Conservation (phyloP, 2,797 vertebrate genomes). For the Artibeus lituratus region DNA sequence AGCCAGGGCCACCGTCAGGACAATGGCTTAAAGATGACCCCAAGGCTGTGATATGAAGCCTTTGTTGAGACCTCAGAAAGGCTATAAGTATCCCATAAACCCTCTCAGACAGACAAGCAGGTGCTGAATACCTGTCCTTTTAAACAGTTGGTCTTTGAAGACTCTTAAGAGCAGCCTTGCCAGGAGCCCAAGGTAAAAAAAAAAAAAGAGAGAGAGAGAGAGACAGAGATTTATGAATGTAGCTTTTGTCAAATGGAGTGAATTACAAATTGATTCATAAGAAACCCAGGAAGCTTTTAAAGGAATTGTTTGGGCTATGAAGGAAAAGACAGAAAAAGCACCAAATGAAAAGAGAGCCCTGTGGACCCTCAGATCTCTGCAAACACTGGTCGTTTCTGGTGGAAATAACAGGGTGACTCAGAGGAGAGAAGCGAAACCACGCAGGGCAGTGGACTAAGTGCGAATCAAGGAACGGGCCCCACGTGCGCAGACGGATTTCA, state of each 20-base stretch:
- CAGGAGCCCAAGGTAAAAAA: background rate
- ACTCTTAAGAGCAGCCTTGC: background rate
- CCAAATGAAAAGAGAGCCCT: background rate
- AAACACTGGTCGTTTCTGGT: background rate
- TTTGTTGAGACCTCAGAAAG: background rate
- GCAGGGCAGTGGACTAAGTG: background rate
- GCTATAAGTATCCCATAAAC: background rate
- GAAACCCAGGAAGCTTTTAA: slow-evolving; percentile 36
- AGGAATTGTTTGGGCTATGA: background rate
- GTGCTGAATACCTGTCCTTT: background rate
- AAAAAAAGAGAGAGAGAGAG: background rate
- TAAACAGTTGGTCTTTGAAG: background rate
- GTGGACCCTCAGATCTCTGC: background rate
- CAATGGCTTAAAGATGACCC: background rate
- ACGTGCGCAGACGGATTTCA: background rate
- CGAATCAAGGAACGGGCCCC: background rate
- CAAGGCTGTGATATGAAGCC: background rate
- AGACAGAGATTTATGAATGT: background rate
- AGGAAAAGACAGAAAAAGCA: background rate
- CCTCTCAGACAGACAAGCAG: background rate
- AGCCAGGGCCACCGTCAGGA: background rate
- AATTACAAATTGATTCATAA: slow-evolving; percentile 2
- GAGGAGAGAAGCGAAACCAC: background rate
- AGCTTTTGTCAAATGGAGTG: background rate
- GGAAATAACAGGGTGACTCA: background rate